phyloP scores from a whole-genome alignment of 2,797 vertebrate species.

The Pipistrellus nathusii region DNA sequence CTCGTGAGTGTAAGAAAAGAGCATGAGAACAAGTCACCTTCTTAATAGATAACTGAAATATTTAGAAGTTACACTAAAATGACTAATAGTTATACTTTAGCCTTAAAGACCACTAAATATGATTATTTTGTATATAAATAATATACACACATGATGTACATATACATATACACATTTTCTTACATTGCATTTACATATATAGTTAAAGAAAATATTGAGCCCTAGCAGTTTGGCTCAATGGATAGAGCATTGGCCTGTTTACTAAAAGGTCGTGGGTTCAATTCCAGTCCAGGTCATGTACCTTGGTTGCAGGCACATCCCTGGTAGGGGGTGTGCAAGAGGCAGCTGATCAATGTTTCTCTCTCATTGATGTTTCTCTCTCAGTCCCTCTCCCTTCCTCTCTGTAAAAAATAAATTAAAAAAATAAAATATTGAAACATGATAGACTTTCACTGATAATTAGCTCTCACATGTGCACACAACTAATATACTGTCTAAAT shows the following conservation, averaged over 20 bases:
- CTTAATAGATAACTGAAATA: conserved; percentile 24
- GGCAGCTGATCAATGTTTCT: too few species aligned
- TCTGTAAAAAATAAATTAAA: too few species aligned
- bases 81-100: neutral
- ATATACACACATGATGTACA: too few species aligned
- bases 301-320: too few species aligned
- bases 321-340: too few species aligned
- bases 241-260: too few species aligned
- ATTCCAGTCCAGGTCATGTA: too few species aligned
- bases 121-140: neutral
- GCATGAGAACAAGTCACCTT: neutral
- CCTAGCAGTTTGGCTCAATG: too few species aligned
- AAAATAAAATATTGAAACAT: neutral
- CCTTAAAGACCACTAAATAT: neutral
- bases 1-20: neutral
- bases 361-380: too few species aligned
- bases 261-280: too few species aligned
- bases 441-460: conserved; percentile 21
- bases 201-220: neutral
- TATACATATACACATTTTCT: neutral
- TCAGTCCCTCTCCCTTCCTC: too few species aligned
- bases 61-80: neutral
- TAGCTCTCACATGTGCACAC: neutral
- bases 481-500: neutral
- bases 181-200: neutral